Evolutionary conservation across 2,888 invertebrate genomes (phyloP), one percentile per base, ranked within the genome.

Genomic region (Erpobdella octoculata): DNA sequence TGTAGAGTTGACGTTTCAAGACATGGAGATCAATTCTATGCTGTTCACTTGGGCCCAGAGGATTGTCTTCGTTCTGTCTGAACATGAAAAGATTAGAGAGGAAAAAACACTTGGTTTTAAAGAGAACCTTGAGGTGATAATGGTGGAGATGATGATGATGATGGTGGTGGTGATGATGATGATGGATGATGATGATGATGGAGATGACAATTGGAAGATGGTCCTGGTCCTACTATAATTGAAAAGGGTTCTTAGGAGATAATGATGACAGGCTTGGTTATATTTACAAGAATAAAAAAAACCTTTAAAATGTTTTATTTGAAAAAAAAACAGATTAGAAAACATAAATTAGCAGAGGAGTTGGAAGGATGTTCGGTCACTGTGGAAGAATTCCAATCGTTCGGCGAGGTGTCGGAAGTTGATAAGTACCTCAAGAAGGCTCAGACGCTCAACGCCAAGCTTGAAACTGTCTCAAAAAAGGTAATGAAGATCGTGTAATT

Each of bases 101-200:
- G 88, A 89, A 73, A 94, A 94, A 86, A 89, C 88, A 48, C 85
- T 88, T 5, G 93, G 95, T 80, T 95, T 91, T 82, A 91, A 95
- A 84, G 90, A 90, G 62, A 84, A 88, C 4, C 86, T 95, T 4
- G 89, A 89, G 82, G 88, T 86, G 1, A 18, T 46, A 53, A 12
- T 25, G n/a, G n/a, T n/a, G n/a, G n/a, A n/a, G n/a, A n/a, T n/a
- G n/a, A n/a, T n/a, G n/a, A n/a, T n/a, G n/a, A n/a, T n/a, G n/a
- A n/a, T n/a, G n/a, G n/a, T n/a, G n/a, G n/a, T n/a, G n/a, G n/a
- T n/a, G n/a, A n/a, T n/a, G n/a, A n/a, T n/a, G n/a, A n/a, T n/a
- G n/a, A n/a, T n/a, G n/a, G n/a, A n/a, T n/a, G n/a, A n/a, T n/a
- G n/a, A n/a, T n/a, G n/a, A n/a, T n/a, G n/a, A n/a, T n/a, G n/a